Evolutionary conservation across 2,797 vertebrate species (phyloP).

Genomic region (Peromyscus melanophrys): DNA sequence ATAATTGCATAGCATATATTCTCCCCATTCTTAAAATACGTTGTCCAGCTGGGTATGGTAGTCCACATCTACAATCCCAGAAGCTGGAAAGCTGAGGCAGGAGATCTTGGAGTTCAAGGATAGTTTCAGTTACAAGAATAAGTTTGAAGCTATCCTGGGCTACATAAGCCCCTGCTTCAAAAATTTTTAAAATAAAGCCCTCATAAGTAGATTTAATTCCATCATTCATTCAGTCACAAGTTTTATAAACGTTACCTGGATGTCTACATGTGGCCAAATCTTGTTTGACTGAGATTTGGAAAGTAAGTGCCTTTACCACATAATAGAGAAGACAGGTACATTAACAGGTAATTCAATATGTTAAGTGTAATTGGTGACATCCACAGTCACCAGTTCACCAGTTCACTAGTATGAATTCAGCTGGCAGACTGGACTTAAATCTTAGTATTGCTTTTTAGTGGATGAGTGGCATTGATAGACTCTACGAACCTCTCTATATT

Average conservation of each 20-base stretch:
- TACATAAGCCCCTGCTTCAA: background rate
- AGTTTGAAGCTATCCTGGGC: background rate
- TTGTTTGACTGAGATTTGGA: background rate
- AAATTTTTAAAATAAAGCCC: background rate
- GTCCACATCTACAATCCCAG: background rate
- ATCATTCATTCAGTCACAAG: background rate
- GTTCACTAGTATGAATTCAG: background rate
- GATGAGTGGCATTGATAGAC: background rate
- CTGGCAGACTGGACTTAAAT: background rate
- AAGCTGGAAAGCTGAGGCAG: background rate
- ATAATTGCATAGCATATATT: background rate
- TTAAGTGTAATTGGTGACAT: background rate
- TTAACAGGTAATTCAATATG: background rate
- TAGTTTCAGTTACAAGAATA: background rate
- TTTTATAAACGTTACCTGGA: background rate
- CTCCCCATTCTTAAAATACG: background rate
- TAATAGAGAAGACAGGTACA: background rate
- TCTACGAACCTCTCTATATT: background rate
- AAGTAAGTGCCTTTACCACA: background rate
- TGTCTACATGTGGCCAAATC: background rate
- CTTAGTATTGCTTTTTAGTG: no score
- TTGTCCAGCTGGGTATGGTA: background rate
- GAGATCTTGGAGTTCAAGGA: background rate
- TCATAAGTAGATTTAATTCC: background rate
- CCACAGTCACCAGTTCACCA: no score